Evolutionary conservation across 2,113 vertebrate genomes (phyloP).

Genomic region (Phalacrocorax brasilianus): DNA sequence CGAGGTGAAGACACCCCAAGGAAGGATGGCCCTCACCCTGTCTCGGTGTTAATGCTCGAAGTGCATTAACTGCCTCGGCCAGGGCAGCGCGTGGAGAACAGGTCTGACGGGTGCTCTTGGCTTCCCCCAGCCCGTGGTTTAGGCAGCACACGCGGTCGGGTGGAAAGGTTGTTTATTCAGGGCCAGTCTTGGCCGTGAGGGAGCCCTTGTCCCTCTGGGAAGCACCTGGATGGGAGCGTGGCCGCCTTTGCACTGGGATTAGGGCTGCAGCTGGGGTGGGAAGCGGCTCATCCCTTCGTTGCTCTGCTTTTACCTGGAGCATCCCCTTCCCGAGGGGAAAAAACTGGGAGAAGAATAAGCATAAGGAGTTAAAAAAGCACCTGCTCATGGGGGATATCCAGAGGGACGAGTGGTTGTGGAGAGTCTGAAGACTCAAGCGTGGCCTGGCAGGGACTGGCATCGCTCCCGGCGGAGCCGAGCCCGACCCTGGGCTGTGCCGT

Average conservation of each 20-base stretch:
- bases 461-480: not conserved
- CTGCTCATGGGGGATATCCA: not conserved
- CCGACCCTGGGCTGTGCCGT: accelerated
- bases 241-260: accelerated
- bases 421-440: not conserved
- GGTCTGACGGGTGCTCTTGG: not conserved
- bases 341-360: accelerated
- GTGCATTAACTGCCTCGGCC: not conserved
- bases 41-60: not conserved
- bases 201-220: not conserved
- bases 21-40: not conserved
- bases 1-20: not conserved
- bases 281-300: accelerated
- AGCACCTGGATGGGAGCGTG: not conserved
- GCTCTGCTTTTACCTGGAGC: not conserved
- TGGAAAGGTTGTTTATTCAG: not conserved
- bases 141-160: not conserved
- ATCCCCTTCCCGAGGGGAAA: not conserved
- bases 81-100: not conserved
- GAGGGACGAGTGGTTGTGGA: not conserved
- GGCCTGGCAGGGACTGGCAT: not conserved
- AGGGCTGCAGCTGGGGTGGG: not conserved
- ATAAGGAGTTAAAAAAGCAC: not conserved
- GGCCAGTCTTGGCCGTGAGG: not conserved
- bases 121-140: not conserved